A percentile compares a stretch with the other conserved stretches of the same genome.
Conservation (phyloP, 1,140 invertebrate genomes). For the Liolophura sinensis region DNA sequence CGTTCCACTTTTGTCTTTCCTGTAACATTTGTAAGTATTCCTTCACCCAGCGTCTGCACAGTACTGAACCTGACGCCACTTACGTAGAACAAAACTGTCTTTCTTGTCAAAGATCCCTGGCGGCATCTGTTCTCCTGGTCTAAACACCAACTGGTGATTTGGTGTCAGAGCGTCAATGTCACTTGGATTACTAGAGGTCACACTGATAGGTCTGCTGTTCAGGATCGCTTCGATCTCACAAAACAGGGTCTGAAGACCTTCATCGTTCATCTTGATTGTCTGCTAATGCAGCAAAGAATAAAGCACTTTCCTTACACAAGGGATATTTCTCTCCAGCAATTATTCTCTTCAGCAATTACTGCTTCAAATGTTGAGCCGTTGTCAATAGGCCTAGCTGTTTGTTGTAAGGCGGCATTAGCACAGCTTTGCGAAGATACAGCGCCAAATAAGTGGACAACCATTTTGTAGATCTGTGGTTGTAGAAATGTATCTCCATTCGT, state of each 20-base stretch:
- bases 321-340: conserved; percentile 47
- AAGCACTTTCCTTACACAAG: conserved; percentile 39
- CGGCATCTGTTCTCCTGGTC: conserved; percentile 15
- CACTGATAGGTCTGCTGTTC: conserved; percentile 18
- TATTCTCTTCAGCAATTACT: too few species aligned
- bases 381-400: too few species aligned
- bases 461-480: conserved; percentile 9
- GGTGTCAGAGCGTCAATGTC: conserved; percentile 26
- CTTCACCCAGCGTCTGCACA: too few species aligned
- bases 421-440: conserved; percentile 17
- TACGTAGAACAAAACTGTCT: conserved; percentile 21
- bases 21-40: conserved; percentile 22
- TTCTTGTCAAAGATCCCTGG: conserved; percentile 17
- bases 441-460: too few species aligned
- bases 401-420: conserved; percentile 9
- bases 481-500: conserved; percentile 4
- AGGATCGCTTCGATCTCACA: conserved; percentile 7
- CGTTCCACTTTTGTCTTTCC: conserved; percentile 24
- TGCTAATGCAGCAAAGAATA: conserved; percentile 1
- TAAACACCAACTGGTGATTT: conserved; percentile 24
- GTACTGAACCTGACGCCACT: too few species aligned
- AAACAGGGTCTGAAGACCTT: conserved; percentile 8
- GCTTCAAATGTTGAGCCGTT: too few species aligned
- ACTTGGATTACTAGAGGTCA: conserved; percentile 7
- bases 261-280: conserved; percentile 4